phyloP scores from a whole-genome alignment of 2,797 vertebrate species.

The Propithecus perrieri region DNA sequence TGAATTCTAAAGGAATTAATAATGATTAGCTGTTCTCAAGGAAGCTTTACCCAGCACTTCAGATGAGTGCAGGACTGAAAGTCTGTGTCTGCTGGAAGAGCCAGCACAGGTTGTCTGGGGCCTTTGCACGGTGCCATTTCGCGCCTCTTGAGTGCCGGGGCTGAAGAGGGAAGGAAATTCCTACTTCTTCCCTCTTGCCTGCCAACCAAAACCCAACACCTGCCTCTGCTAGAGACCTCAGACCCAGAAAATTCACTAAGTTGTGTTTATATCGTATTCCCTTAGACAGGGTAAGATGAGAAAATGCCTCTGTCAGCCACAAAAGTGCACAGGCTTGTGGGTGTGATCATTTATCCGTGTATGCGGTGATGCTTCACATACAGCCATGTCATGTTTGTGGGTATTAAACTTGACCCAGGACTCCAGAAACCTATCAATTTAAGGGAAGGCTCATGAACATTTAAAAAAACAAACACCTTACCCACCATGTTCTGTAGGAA shows the following conservation, averaged over 20 bases:
- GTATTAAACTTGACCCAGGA: neutral
- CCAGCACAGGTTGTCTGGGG: conserved; percentile 46
- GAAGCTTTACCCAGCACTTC: conserved; percentile 82
- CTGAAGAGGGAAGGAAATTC: conserved; percentile 19
- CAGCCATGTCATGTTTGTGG: neutral
- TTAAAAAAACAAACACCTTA: neutral
- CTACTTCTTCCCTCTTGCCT: neutral
- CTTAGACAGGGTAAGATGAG: neutral
- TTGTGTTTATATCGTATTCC: neutral
- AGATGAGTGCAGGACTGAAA: conserved; percentile 77
- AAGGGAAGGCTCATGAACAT: neutral
- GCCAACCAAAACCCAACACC: neutral
- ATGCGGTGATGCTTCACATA: neutral
- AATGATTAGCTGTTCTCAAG: conserved; percentile 86
- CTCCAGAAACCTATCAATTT: neutral
- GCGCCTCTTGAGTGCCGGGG: neutral
- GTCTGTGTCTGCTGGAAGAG: conserved; percentile 69
- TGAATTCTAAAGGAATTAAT: conserved; percentile 89
- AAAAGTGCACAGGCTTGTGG: neutral
- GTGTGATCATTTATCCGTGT: neutral
- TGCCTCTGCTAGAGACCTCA: neutral
- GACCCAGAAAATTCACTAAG: neutral
- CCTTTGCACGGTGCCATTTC: conserved; percentile 5
- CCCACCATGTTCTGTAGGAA: neutral
- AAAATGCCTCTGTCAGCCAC: neutral